Percentiles rank a stretch among this genome's conserved stretches.
Conservation (phyloP, 1,140 invertebrate species). For the Calliopsis andreniformis region DNA sequence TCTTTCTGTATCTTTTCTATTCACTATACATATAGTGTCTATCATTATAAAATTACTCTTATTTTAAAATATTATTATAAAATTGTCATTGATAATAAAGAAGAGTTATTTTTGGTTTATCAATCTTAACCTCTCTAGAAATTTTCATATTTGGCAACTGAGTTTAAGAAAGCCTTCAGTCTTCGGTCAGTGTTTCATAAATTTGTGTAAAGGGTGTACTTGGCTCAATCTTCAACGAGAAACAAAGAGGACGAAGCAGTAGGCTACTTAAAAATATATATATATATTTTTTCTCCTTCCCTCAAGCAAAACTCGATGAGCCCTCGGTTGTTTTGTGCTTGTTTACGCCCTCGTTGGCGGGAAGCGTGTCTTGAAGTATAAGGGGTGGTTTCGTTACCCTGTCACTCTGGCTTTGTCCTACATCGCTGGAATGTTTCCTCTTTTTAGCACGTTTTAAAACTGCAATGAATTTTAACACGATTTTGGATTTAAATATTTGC, state of each 20-base stretch:
- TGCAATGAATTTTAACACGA: slow-evolving; percentile 2
- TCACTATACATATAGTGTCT: no score
- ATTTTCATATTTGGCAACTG: slow-evolving; percentile 24
- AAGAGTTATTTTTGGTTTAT: no score
- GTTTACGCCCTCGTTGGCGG: slow-evolving; percentile 20
- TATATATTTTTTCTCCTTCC: background rate
- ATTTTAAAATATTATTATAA: no score
- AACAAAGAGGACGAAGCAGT: slow-evolving; percentile 3
- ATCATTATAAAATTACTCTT: no score
- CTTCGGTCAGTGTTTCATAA: slow-evolving; percentile 8
- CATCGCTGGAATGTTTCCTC: background rate
- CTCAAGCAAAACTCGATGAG: background rate
- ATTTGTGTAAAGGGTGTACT: slow-evolving; percentile 16
- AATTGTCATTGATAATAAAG: no score
- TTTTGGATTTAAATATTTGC: background rate
- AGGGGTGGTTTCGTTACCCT: slow-evolving; percentile 6
- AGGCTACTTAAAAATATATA: background rate
- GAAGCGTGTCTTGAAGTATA: slow-evolving; percentile 15
- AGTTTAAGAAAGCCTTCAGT: slow-evolving; percentile 18
- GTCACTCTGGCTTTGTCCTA: background rate
- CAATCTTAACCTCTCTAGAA: no score
- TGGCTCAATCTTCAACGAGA: slow-evolving; percentile 18
- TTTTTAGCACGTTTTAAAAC: background rate
- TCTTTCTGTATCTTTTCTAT: no score
- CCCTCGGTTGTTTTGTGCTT: slow-evolving; percentile 3